Conservation (phyloP, 1,140 invertebrate species). For the Olivierus martensii region DNA sequence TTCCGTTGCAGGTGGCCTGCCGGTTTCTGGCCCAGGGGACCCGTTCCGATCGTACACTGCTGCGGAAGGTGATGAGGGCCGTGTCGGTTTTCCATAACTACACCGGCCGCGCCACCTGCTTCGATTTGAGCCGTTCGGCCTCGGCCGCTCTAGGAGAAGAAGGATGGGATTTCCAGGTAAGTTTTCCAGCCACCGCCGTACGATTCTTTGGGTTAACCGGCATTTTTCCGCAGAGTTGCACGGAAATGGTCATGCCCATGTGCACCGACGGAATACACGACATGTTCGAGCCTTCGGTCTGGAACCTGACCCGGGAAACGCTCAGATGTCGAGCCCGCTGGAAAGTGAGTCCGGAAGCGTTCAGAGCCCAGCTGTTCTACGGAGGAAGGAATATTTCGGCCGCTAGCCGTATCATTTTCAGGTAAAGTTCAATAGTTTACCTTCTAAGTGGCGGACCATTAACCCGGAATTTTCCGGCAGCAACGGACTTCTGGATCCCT, state of each 20-base stretch:
- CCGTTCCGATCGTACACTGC: conserved; percentile 36
- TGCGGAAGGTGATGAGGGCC: conserved; percentile 48
- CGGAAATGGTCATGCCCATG: conserved; percentile 92
- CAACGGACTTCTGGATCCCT: conserved; percentile 83
- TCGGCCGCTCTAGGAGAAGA: conserved; percentile 41
- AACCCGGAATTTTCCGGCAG: conserved; percentile 39
- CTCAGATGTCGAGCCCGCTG: conserved; percentile 54
- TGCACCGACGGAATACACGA: conserved; percentile 60
- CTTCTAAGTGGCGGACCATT: no score
- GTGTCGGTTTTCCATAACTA: conserved; percentile 67
- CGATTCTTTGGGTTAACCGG: no score
- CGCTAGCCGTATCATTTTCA: conserved; percentile 72
- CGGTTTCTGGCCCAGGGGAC: conserved; percentile 36
- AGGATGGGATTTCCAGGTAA: conserved; percentile 64
- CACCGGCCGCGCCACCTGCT: conserved; percentile 51
- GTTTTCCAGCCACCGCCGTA: no score
- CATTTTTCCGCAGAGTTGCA: conserved; percentile 46
- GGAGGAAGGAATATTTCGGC: conserved; percentile 55
- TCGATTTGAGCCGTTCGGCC: conserved; percentile 36
- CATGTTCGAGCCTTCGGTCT: conserved; percentile 63
- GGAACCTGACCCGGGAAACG: conserved; percentile 53
- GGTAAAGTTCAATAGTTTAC: no score
- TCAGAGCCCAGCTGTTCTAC: conserved; percentile 57
- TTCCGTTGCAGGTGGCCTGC: conserved; percentile 37
- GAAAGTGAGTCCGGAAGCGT: conserved; percentile 45